Evolutionary conservation across 2,113 vertebrate species (phyloP).

Genomic region (Pelusios castaneus): DNA sequence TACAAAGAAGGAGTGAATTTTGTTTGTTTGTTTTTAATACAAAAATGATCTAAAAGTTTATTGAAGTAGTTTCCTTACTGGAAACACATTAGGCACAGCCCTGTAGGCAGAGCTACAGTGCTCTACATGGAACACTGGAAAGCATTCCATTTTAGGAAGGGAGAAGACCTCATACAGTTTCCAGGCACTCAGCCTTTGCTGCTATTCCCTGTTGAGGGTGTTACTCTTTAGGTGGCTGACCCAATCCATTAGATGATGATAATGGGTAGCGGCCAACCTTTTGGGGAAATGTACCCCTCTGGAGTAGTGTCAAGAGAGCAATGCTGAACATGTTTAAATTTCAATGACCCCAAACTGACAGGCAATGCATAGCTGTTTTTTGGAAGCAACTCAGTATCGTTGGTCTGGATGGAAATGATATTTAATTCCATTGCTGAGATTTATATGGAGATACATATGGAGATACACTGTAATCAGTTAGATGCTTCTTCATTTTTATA

Average conservation of each 20-base stretch:
- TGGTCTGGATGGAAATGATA: neutral
- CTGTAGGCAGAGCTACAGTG: neutral
- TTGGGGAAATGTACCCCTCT: no score
- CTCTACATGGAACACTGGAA: neutral
- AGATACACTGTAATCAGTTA: neutral
- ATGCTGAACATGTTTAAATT: neutral
- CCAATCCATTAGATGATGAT: neutral
- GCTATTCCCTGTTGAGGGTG: neutral
- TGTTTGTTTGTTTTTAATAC: neutral
- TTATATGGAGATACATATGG: no score
- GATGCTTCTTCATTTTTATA: neutral
- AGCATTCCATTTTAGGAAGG: neutral
- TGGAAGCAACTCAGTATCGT: neutral
- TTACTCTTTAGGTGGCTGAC: neutral
- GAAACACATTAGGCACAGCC: neutral
- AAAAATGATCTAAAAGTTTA: neutral
- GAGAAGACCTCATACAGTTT: neutral
- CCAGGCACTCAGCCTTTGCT: neutral
- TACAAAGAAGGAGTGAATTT: neutral
- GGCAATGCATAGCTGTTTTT: neutral
- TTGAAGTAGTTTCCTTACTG: neutral
- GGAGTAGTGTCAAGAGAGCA: neutral
- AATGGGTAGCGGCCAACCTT: neutral
- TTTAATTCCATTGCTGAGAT: slow-evolving; percentile 4
- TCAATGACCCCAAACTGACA: neutral